Conservation (phyloP, 92 coral and sea anemone species). For the Paragorgia papillata region DNA sequence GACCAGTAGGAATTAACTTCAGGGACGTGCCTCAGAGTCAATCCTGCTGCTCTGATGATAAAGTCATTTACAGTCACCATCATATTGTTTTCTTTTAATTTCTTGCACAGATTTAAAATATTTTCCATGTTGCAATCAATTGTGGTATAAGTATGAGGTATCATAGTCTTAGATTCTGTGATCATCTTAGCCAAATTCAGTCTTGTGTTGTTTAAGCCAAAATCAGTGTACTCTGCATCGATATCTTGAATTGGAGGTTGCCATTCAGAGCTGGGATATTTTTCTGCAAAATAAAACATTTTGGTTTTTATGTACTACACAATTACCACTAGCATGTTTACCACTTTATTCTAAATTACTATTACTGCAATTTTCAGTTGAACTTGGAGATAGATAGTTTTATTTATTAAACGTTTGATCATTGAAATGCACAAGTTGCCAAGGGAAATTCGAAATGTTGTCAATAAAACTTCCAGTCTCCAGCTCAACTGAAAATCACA, state of each 20-base stretch:
- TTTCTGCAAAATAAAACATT: conserved; percentile 33
- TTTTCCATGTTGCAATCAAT: conserved; percentile 73
- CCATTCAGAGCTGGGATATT: conserved; percentile 11
- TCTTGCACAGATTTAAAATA: conserved; percentile 53
- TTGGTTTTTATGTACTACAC: not conserved
- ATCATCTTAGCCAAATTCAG: conserved; percentile 79
- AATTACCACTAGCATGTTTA: not conserved
- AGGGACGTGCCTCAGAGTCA: conserved; percentile 70
- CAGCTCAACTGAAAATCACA: too few species aligned
- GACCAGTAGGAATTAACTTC: conserved; percentile 78
- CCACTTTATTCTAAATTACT: too few species aligned
- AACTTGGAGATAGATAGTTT: too few species aligned
- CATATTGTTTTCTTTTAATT: conserved; percentile 61
- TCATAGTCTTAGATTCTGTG: conserved; percentile 78
- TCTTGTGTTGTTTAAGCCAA: conserved; percentile 70
- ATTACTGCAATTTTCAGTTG: too few species aligned
- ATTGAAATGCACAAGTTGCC: too few species aligned
- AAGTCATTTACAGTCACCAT: conserved; percentile 86
- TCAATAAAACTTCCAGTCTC: too few species aligned
- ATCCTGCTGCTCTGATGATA: conserved; percentile 81
- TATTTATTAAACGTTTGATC: too few species aligned
- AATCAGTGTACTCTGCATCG: conserved; percentile 57
- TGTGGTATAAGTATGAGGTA: conserved; percentile 88
- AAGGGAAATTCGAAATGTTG: too few species aligned
- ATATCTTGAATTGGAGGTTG: not conserved